phyloP scores from a whole-genome alignment of 53 echinoderm and acorn worm genomes.

The Crossaster papposus region DNA sequence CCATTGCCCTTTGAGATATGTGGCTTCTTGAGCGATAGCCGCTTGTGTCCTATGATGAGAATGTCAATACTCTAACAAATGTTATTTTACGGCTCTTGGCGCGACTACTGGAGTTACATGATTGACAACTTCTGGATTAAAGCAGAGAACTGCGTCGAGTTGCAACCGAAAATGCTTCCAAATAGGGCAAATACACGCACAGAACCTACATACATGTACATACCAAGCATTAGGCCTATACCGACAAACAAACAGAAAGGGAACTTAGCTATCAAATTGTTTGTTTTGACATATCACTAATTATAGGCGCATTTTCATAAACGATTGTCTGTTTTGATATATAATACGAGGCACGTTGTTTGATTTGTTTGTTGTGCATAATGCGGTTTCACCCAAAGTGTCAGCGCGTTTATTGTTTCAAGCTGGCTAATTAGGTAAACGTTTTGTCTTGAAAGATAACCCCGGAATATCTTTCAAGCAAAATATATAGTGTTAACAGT shows the following conservation, averaged over 20 bases:
- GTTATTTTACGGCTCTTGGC: neutral
- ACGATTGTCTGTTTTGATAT: neutral
- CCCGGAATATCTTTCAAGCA: too few relatives aligned
- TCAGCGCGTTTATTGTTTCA: neutral
- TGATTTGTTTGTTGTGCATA: neutral
- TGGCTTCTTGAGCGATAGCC: neutral
- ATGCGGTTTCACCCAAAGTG: neutral
- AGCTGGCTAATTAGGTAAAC: neutral
- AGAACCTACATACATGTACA: neutral
- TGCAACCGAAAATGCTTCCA: neutral
- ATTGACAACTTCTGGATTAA: neutral
- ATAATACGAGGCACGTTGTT: neutral
- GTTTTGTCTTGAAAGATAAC: neutral
- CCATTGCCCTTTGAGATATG: neutral
- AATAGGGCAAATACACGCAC: neutral
- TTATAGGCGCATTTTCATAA: too few relatives aligned
- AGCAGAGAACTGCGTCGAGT: neutral
- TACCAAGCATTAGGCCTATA: too few relatives aligned
- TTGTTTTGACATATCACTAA: neutral
- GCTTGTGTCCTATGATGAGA: neutral
- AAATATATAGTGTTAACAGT: too few relatives aligned
- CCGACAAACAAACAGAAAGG: neutral
- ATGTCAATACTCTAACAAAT: conserved; percentile 11
- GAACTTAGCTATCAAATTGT: neutral
- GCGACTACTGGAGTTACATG: neutral